Percentiles rank a stretch among this genome's conserved stretches.
Conservation (phyloP, 2,797 vertebrate species). For the Sebastes hopkinsi region DNA sequence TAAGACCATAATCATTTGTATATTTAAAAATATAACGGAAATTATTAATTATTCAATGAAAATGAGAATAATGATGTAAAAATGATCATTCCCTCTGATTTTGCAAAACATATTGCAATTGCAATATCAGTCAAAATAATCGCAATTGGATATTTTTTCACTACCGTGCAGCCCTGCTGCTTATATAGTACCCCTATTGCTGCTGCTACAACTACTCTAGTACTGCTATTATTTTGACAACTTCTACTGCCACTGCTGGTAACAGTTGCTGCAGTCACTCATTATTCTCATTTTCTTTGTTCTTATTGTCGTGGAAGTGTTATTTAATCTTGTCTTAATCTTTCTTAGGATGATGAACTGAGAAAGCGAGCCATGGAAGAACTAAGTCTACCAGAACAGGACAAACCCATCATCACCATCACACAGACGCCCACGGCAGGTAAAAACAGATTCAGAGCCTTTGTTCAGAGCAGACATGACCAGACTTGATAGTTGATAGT, state of each 20-base stretch:
- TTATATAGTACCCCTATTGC: neutral
- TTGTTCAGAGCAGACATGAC: too few species aligned
- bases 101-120: too few species aligned
- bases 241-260: neutral
- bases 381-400: slow-evolving; percentile 72
- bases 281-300: neutral
- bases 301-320: neutral
- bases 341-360: slow-evolving; percentile 74
- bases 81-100: too few species aligned
- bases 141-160: too few species aligned
- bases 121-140: too few species aligned
- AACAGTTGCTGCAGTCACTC: neutral
- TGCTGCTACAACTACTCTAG: neutral
- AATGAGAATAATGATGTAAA: too few species aligned
- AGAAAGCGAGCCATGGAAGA: slow-evolving; percentile 79
- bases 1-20: too few species aligned
- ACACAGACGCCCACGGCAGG: slow-evolving; percentile 63
- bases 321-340: neutral
- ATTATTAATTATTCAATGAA: too few species aligned
- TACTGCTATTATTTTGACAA: neutral
- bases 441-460: slow-evolving; percentile 24
- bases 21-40: too few species aligned
- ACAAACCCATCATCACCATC: slow-evolving; percentile 77
- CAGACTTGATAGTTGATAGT: neutral
- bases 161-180: rapidly evolving